These are phyloP conservation scores for Semaprochilodus insignis DNA, from an alignment of 2,797 vertebrate genomes.

Conservation along the genomic window DNA sequence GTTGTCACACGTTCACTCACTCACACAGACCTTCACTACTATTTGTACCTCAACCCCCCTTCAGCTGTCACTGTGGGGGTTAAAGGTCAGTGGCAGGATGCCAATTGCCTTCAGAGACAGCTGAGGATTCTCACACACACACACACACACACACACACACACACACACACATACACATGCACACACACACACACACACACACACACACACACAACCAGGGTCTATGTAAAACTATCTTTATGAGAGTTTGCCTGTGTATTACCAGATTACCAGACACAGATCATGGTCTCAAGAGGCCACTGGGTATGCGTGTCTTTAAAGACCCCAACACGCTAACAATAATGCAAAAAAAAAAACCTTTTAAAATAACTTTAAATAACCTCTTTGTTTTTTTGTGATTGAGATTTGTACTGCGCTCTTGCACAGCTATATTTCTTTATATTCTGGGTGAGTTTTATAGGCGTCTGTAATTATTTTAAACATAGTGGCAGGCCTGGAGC, in stretches of 20 bases:
- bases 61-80: slow-evolving; percentile 67
- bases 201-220: slow-evolving; percentile 2
- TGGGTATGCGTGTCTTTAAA: too few relatives aligned
- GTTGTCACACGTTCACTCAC: slow-evolving; percentile 19
- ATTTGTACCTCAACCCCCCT: slow-evolving; percentile 60
- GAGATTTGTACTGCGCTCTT: too few relatives aligned
- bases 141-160: slow-evolving; percentile 36
- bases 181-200: slow-evolving; percentile 32
- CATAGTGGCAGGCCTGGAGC: too few relatives aligned
- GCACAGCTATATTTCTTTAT: too few relatives aligned
- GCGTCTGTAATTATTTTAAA: too few relatives aligned
- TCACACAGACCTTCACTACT: slow-evolving; percentile 62
- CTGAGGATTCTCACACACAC: slow-evolving; percentile 71
- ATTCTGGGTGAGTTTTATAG: too few relatives aligned
- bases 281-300: too few relatives aligned
- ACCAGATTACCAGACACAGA: too few relatives aligned
- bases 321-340: too few relatives aligned
- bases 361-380: too few relatives aligned
- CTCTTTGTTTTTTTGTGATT: too few relatives aligned
- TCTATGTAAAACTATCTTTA: background rate
- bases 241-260: background rate
- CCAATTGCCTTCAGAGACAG: slow-evolving; percentile 79
- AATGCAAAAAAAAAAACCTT: too few relatives aligned
- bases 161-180: slow-evolving; percentile 38
- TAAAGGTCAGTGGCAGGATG: slow-evolving; percentile 70